Evolutionary conservation across 2,113 vertebrate genomes (phyloP).

Genomic region (Oreocharis arfaki): DNA sequence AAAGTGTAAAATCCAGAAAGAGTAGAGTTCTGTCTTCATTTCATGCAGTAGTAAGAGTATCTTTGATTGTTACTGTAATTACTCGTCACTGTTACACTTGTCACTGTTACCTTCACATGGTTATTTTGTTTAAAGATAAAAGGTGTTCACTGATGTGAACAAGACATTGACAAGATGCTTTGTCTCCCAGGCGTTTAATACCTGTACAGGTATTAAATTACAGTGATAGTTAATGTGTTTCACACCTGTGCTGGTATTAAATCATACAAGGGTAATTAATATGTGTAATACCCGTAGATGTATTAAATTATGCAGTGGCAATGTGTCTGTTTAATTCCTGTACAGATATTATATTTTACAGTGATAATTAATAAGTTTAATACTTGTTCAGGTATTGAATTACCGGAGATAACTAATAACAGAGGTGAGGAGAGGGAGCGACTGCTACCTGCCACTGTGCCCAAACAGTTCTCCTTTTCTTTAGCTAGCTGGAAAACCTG

Average conservation of each 20-base stretch:
- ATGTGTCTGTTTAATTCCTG: neutral
- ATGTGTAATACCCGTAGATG: too few relatives aligned
- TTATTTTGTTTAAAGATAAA: neutral
- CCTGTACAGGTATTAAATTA: neutral
- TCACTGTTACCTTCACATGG: fast-evolving
- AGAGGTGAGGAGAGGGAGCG: neutral
- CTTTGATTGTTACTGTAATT: neutral
- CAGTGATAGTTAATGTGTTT: neutral
- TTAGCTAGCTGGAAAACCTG: conserved; percentile 87
- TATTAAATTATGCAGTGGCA: neutral
- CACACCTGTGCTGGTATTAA: neutral
- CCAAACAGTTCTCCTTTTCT: conserved; percentile 36
- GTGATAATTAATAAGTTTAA: neutral
- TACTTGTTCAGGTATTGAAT: neutral
- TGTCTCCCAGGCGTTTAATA: neutral
- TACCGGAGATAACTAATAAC: neutral
- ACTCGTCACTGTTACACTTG: fast-evolving
- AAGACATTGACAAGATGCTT: neutral
- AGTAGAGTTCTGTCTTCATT: neutral
- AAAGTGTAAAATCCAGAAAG: neutral
- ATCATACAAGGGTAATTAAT: neutral
- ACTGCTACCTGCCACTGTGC: neutral
- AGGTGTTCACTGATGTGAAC: neutral
- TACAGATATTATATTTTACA: neutral
- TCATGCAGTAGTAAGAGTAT: fast-evolving